Evolutionary conservation across 2,797 vertebrate genomes (phyloP).

Genomic region (Molothrus ater): DNA sequence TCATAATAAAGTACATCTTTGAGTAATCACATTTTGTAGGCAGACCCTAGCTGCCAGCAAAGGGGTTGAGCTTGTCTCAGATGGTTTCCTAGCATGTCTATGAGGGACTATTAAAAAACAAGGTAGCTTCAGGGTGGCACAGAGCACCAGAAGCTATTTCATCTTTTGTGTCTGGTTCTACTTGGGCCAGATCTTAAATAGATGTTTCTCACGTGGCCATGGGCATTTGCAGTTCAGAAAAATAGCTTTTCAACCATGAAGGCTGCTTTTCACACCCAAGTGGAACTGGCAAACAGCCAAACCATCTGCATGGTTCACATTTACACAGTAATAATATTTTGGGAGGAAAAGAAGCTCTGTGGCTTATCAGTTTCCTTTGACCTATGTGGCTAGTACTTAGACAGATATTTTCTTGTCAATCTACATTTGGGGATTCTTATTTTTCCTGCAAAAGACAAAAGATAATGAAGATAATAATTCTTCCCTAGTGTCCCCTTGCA

Average conservation of each 20-base stretch:
- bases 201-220: conserved; percentile 10
- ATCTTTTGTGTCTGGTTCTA: background rate
- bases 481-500: background rate
- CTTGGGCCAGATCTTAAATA: conserved; percentile 25
- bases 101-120: background rate
- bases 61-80: background rate
- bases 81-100: background rate
- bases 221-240: conserved; percentile 1
- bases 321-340: conserved; percentile 16
- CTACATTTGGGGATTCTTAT: background rate
- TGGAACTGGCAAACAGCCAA: conserved; percentile 54
- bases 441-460: background rate
- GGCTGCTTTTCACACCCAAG: conserved; percentile 62
- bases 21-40: background rate
- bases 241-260: conserved; percentile 39
- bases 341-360: conserved; percentile 35
- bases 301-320: background rate
- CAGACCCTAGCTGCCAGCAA: background rate
- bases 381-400: background rate
- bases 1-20: conserved; percentile 16
- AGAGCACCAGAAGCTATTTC: background rate
- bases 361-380: conserved; percentile 55
- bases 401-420: background rate
- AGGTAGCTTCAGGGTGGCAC: background rate
- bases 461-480: background rate